Conservation (phyloP, 2,113 vertebrate species). For the Rhinoderma darwinii region DNA sequence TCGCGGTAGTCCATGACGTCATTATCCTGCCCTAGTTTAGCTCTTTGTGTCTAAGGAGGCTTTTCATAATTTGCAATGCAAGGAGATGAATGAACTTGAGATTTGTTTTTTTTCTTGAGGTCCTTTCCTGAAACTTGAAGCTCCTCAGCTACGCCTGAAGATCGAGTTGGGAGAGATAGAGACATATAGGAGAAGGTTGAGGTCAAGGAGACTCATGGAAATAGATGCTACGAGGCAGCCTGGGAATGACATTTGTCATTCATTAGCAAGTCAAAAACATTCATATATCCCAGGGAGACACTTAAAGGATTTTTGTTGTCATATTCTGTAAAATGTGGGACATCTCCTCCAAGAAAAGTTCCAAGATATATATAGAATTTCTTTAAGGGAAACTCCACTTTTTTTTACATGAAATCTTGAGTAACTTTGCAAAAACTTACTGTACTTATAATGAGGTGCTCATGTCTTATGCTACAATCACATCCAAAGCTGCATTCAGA, state of each 20-base stretch:
- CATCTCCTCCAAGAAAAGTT: background rate
- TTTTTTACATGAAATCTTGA: no score
- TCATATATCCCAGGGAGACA: background rate
- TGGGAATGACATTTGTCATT: background rate
- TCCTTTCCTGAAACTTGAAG: background rate
- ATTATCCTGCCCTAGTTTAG: background rate
- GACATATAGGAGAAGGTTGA: background rate
- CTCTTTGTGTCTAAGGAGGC: background rate
- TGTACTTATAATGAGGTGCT: no score
- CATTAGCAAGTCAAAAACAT: slow-evolving; percentile 18
- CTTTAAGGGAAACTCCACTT: background rate
- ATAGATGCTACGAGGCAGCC: background rate
- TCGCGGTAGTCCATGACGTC: background rate
- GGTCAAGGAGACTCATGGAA: slow-evolving; percentile 9
- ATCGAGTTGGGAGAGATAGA: background rate
- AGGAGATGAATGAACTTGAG: background rate
- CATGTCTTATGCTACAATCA: no score
- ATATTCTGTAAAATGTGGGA: background rate
- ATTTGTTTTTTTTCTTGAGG: background rate
- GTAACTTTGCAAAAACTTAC: no score
- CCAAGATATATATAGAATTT: background rate
- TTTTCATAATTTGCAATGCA: background rate
- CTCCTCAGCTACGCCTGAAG: background rate
- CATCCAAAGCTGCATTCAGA: no score
- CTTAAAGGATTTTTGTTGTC: background rate